Evolutionary conservation across 2,888 invertebrate genomes (phyloP).

Genomic region (Megastigmus dorsalis): DNA sequence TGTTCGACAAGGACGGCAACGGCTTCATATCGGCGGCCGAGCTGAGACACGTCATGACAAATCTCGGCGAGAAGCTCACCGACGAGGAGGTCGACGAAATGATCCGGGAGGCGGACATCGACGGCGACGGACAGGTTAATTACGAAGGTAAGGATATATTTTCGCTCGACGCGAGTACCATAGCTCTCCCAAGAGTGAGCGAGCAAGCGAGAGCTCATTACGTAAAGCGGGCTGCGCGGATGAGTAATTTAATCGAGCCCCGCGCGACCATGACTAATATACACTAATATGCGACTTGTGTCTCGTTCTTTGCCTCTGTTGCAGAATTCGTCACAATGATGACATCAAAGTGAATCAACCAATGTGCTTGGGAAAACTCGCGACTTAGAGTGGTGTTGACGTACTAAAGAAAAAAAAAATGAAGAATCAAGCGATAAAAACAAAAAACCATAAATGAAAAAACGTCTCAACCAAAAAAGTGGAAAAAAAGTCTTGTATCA

Average conservation of each 20-base stretch:
- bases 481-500: slow-evolving; percentile 71
- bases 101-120: slow-evolving; percentile 99
- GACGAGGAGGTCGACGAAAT: slow-evolving; percentile 99
- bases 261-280: slow-evolving; percentile 47
- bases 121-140: slow-evolving; percentile 99
- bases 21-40: slow-evolving; percentile 99
- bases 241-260: slow-evolving; percentile 32
- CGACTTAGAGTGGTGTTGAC: slow-evolving; percentile 81
- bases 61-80: slow-evolving; percentile 98
- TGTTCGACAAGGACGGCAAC: slow-evolving; percentile 99
- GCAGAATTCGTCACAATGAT: slow-evolving; percentile 99
- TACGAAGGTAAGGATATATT: slow-evolving; percentile 85
- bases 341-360: slow-evolving; percentile 94
- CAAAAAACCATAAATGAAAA: slow-evolving; percentile 71
- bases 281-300: slow-evolving; percentile 23
- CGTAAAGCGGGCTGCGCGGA: not conserved
- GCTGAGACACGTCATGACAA: slow-evolving; percentile 99
- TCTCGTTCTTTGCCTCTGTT: slow-evolving; percentile 75
- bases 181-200: too few relatives aligned
- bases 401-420: slow-evolving; percentile 74
- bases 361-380: slow-evolving; percentile 81
- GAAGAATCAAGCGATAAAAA: slow-evolving; percentile 74
- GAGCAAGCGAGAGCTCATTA: not conserved
- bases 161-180: too few relatives aligned
- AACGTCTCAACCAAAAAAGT: slow-evolving; percentile 78